Evolutionary conservation across 2,113 vertebrate genomes (phyloP), one percentile per base, ranked within the genome.

Genomic region (Gymnorhina tibicen): DNA sequence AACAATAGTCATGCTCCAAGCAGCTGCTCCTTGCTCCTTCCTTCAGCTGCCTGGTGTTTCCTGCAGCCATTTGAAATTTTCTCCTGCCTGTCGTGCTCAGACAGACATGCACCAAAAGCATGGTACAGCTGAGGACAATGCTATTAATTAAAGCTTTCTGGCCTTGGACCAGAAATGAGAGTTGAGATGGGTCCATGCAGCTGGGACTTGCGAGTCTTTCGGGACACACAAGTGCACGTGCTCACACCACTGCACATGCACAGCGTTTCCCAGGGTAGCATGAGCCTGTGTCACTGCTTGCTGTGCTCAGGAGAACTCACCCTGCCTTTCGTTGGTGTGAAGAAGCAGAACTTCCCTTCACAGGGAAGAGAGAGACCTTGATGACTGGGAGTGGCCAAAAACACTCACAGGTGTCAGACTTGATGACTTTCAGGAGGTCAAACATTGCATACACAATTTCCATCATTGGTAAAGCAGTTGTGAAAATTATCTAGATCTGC

Each of bases 21-120:
- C 95, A 94, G 77, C 95, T 93, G 85, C 58, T 92, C 69, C 20
- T 28, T 15, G 2, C 73, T 88, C 87, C 63, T 62, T 84, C 37
- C 44, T 88, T 81, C 86, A 79, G 33, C 83, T 82, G 73, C 95
- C 78, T 23, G 0, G 3, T 39, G 47, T 91, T 91, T 96, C 91
- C 88, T 92, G 73, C 56, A 92, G 73, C 66, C 69, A n/a, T 84
- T 67, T 83, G 21, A 77, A 87, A 77, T 68, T 77, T 63, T 81
- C 67, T 76, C 80, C 81, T 91, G 76, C 77, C 42, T 82, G 2
- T 95, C 32, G 13, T 56, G 77, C 49, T 94, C 37, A 46, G 44
- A 22, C 75, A 96, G 85, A 50, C 24, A 32, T 24, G 16, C 23
- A 35, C 27, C 64, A 39, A 30, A 77, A 56, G 22, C 7, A 10